Conservation (phyloP, 2,888 invertebrate species). For the Nymphalis urticae region DNA sequence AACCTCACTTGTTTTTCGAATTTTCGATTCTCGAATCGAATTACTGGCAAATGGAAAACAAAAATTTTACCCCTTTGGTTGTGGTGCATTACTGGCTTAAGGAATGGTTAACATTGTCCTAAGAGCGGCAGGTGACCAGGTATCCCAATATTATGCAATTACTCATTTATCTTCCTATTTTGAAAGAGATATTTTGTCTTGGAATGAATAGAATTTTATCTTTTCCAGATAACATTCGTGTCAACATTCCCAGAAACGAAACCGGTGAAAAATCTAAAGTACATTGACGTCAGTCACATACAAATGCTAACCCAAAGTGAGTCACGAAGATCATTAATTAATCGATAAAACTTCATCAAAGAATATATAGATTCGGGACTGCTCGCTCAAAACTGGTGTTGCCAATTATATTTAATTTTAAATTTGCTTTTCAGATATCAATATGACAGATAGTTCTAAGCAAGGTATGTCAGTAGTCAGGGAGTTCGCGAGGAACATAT, state of each 20-base stretch:
- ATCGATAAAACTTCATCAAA: neutral
- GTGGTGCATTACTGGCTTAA: too few species aligned
- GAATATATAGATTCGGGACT: too few species aligned
- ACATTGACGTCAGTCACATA: conserved; percentile 31
- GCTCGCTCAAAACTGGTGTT: too few species aligned
- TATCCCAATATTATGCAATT: neutral
- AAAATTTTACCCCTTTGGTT: too few species aligned
- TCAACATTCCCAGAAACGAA: conserved; percentile 29
- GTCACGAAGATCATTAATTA: neutral
- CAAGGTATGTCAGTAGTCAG: conserved; percentile 40
- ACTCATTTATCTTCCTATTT: too few species aligned
- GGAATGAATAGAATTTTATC: neutral
- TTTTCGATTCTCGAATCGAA: too few species aligned
- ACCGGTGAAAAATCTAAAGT: conserved; percentile 19
- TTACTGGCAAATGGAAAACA: too few species aligned
- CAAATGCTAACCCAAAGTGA: conserved; percentile 17
- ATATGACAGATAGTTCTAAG: conserved; percentile 40
- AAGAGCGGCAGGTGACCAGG: too few species aligned
- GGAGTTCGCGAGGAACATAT: conserved; percentile 48
- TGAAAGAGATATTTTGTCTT: neutral
- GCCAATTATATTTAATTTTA: neutral
- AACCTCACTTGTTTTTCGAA: too few species aligned
- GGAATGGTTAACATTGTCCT: too few species aligned
- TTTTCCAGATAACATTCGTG: conserved; percentile 31
- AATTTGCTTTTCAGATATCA: conserved; percentile 22